phyloP scores from a whole-genome alignment of 2,113 vertebrate species.

The Psilopsiagon aymara region DNA sequence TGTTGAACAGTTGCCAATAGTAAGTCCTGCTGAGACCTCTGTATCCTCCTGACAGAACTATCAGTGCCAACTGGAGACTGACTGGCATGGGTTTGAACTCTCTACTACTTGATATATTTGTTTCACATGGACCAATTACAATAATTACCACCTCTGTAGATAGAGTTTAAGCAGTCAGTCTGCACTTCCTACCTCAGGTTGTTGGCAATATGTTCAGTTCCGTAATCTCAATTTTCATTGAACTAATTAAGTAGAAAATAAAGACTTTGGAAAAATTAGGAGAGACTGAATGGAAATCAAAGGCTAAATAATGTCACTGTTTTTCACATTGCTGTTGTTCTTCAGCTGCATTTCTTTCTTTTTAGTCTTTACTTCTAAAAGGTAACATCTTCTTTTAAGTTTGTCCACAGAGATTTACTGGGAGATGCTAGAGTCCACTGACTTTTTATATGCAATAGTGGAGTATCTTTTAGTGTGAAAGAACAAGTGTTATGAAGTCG shows the following conservation, averaged over 20 bases:
- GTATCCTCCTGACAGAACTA: conserved; percentile 50
- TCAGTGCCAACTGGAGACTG: conserved; percentile 56
- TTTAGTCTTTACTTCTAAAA: background rate
- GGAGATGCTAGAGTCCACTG: background rate
- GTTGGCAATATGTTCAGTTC: conserved; percentile 28
- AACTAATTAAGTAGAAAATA: conserved; percentile 30
- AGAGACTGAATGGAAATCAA: background rate
- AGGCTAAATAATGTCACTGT: background rate
- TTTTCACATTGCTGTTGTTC: background rate
- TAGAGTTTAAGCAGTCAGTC: background rate
- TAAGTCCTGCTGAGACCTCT: conserved; percentile 63
- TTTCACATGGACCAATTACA: conserved; percentile 57
- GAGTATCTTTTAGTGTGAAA: background rate
- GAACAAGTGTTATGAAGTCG: background rate
- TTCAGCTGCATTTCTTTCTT: background rate
- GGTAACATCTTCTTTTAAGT: background rate
- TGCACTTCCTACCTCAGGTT: conserved; percentile 36
- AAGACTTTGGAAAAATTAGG: background rate
- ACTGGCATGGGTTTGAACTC: conserved; percentile 62
- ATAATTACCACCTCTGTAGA: conserved; percentile 57
- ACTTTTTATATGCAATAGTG: background rate
- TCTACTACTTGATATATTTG: conserved; percentile 15
- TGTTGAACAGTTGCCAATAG: conserved; percentile 57
- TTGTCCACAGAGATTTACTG: background rate
- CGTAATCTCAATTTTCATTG: conserved; percentile 38